phyloP scores from a whole-genome alignment of 2,113 vertebrate species.

The Chloroceryle aenea region DNA sequence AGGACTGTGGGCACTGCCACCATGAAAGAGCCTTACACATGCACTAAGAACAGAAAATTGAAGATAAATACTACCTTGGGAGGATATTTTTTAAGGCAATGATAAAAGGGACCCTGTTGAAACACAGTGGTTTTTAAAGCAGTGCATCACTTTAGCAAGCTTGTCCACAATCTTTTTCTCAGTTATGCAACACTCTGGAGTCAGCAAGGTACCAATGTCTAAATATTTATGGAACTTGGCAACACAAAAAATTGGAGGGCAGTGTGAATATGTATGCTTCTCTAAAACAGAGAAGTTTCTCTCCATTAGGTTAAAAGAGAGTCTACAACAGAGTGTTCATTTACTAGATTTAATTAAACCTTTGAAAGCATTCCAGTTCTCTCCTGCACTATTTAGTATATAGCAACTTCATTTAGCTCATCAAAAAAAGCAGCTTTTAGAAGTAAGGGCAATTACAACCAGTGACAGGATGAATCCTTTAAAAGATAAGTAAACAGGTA shows the following conservation, averaged over 20 bases:
- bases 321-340: conserved; percentile 13
- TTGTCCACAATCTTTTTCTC: neutral
- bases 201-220: conserved; percentile 38
- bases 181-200: conserved; percentile 11
- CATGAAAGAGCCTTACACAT: neutral
- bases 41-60: neutral
- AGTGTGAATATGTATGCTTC: neutral
- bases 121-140: neutral
- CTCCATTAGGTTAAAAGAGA: conserved; percentile 22
- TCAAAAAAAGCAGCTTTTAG: conserved; percentile 35
- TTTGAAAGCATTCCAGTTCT: conserved; percentile 47
- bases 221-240: conserved; percentile 39
- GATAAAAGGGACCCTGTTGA: conserved; percentile 7
- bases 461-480: neutral
- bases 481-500: conserved; percentile 9
- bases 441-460: conserved; percentile 24
- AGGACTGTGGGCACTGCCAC: neutral
- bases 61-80: neutral
- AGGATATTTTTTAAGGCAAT: neutral
- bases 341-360: conserved; percentile 53
- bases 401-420: conserved; percentile 29
- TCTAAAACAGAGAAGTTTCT: conserved; percentile 37
- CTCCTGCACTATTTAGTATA: conserved; percentile 3
- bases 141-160: neutral
- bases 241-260: conserved; percentile 11